Conservation (phyloP, 1,140 invertebrate species). For the Drosophila pseudoobscura region DNA sequence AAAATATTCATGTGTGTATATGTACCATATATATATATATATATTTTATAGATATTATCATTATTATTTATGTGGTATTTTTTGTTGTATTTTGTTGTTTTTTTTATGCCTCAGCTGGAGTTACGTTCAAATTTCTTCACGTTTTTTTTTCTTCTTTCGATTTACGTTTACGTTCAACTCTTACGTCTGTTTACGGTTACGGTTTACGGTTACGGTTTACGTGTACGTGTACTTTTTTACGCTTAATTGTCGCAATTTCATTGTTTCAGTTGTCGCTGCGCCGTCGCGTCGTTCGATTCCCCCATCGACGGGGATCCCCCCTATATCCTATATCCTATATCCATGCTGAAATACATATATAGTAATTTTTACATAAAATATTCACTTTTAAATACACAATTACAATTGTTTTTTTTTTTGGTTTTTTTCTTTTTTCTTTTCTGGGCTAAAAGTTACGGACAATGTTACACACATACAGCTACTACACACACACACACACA, state of each 20-base stretch:
- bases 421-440: slow-evolving; percentile 25
- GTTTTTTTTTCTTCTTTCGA: neutral
- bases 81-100: slow-evolving; percentile 3
- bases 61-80: slow-evolving; percentile 37
- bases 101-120: slow-evolving; percentile 46
- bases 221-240: slow-evolving; percentile 44
- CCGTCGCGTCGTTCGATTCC: slow-evolving; percentile 41
- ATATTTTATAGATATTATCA: slow-evolving; percentile 34
- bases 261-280: slow-evolving; percentile 73
- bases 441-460: slow-evolving; percentile 79
- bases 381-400: slow-evolving; percentile 65
- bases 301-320: neutral
- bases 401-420: slow-evolving; percentile 43
- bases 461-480: slow-evolving; percentile 57
- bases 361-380: slow-evolving; percentile 66
- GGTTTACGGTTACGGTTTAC: slow-evolving; percentile 53
- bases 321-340: slow-evolving; percentile 13
- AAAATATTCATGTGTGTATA: slow-evolving; percentile 50
- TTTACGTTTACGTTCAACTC: slow-evolving; percentile 38
- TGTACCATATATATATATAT: slow-evolving; percentile 29
- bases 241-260: slow-evolving; percentile 80
- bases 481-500: slow-evolving; percentile 44
- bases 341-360: slow-evolving; percentile 25
- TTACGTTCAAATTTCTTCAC: slow-evolving; percentile 38
- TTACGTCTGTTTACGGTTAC: slow-evolving; percentile 57